Percentiles rank a stretch among this genome's conserved stretches.
Conservation (phyloP, 2,113 vertebrate genomes). For the Pseudopipra pipra region DNA sequence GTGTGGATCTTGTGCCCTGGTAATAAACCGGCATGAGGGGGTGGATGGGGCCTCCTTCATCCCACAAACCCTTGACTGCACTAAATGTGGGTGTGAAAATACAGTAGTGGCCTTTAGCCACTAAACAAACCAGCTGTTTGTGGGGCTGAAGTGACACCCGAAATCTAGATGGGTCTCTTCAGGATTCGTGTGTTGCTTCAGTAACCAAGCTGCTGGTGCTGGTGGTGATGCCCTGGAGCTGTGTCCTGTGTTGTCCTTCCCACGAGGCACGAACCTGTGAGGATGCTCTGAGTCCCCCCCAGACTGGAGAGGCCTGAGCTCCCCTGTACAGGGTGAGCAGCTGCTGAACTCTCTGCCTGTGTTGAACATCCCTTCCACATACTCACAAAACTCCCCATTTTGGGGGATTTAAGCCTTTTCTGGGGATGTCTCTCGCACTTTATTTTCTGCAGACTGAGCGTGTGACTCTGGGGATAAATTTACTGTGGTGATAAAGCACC, state of each 20-base stretch:
- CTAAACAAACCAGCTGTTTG: rapidly evolving
- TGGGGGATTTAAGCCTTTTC: not conserved
- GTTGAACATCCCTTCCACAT: rapidly evolving
- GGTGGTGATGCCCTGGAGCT: not conserved
- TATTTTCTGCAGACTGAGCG: not conserved
- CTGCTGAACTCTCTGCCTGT: not conserved
- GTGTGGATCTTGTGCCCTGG: not conserved
- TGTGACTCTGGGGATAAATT: not conserved
- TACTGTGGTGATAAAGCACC: not conserved
- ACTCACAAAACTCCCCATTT: not conserved
- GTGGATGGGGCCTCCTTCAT: not conserved
- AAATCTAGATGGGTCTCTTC: not conserved
- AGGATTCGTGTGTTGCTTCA: not conserved
- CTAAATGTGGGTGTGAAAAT: not conserved
- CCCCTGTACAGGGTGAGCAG: rapidly evolving
- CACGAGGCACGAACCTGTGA: rapidly evolving
- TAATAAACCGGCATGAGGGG: not conserved
- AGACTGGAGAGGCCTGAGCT: not conserved
- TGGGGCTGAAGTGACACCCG: not conserved
- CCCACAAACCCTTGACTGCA: not conserved
- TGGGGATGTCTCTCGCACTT: not conserved
- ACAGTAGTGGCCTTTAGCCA: rapidly evolving
- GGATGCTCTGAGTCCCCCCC: not conserved
- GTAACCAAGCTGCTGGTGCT: not conserved
- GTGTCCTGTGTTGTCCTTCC: not conserved